Evolutionary conservation across 2,797 vertebrate species (phyloP), one percentile per base, ranked within the genome.

Genomic region (Erpetoichthys calabaricus): DNA sequence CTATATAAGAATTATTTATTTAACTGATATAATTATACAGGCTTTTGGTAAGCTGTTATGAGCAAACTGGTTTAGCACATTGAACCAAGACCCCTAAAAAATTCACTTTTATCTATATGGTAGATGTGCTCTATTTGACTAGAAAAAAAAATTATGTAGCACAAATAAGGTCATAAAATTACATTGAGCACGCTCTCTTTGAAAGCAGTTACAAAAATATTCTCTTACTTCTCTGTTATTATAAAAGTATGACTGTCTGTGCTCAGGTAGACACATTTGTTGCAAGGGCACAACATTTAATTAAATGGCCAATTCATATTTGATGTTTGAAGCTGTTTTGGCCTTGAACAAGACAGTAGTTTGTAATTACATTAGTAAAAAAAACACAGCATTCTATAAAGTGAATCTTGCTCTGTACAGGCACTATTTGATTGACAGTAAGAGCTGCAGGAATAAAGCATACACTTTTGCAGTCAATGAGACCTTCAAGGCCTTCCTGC

Each of bases 401-500:
- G 60, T 54, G 57, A 61, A 59, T 41, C 44, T 7, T 59, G 59
- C n/a, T 45, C 46, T 45, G 45, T 62, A 58, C 65, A 69, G 68
- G 73, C 67, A 70, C 53, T 73, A 66, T 73, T 75, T 73, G 67
- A 71, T 77, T 82, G 83, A 82, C 83, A 85, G 80, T 85, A 83
- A 84, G 76, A 75, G 65, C 63, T 74, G 56, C 59, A 74, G 78
- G 76, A 82, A 85, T 56, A 68, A 67, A 81, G 75, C 80, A 71
- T 77, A 76, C 77, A 73, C 75, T 81, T 86, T 78, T 75, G 75
- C 71, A 79, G 80, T 79, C 82, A 86, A 80, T 78, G 77, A 80
- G 79, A 77, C 73, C 72, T 78, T 85, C 86, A 89, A 88, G 86
- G 85, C 79, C 75, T 69, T 74, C 72, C 67, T 68, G 65, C 78